Evolutionary conservation across 1,140 invertebrate species (phyloP), one percentile per base, ranked within the genome.

Genomic region (Triops longicaudatus): DNA sequence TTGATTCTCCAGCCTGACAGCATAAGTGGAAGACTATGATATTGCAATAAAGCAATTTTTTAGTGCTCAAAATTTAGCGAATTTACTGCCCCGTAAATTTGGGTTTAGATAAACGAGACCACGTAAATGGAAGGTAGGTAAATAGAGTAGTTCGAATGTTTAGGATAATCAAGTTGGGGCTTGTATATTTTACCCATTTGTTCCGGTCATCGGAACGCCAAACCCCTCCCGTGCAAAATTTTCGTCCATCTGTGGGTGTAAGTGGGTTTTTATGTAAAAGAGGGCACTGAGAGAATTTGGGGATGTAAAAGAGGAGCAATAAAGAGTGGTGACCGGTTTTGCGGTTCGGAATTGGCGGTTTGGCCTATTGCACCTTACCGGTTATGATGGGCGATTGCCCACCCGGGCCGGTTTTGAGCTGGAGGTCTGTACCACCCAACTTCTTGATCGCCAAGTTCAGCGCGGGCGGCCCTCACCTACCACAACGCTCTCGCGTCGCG

Each of bases 401-500:
- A 63, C 50, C 50, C 50, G 50, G 50, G 22, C 50, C 17, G 50
- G n/a, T 9, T 37, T 37, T 63, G 50, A 63, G 22, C 17, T 63
- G 50, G 50, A 63, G 50, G 50, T 63, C 50, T 9, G 50, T 63
- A 22, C 50, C 50, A 63, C 50, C 50, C 50, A 63, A 63, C 50
- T 63, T 63, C 50, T 17, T 63, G 50, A 22, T 14, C 50, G 50
- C 50, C 50, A 17, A 10, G 50, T 63, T 63, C 50, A 22, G 50
- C 17, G 50, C 50, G 50, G 50, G 50, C 50, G 50, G 50, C 10
- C 50, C 50, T 63, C 50, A 63, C 50, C 50, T 22, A 63, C 50
- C 50, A 63, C 50, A 63, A 63, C 50, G 50, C 50, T 63, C 14
- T 63, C 50, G 14, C 50, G 17, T 17, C 50, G 50, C 50, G 50